Conservation (phyloP, 64 coral and sea anemone genomes). For the Actinia tenebrosa region DNA sequence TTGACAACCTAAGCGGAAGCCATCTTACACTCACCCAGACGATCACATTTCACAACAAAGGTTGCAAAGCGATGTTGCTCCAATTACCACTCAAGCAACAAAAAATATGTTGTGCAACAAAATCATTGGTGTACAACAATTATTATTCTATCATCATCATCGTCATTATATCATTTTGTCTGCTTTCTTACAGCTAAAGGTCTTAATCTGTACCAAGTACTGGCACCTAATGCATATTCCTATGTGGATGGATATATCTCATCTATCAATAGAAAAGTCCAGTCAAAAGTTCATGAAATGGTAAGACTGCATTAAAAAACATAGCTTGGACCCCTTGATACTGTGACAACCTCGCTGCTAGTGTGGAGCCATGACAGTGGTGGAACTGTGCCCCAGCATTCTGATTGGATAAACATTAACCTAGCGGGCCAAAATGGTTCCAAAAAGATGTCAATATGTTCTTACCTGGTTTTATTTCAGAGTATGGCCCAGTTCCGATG, state of each 20-base stretch:
- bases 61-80: too few relatives aligned
- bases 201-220: constrained; percentile 89
- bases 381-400: too few relatives aligned
- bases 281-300: constrained; percentile 85
- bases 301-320: constrained; percentile 30
- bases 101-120: too few relatives aligned
- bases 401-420: too few relatives aligned
- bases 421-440: too few relatives aligned
- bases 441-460: too few relatives aligned
- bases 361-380: too few relatives aligned
- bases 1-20: too few relatives aligned
- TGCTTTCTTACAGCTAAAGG: constrained; percentile 61
- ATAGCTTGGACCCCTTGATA: background rate
- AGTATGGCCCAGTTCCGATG: constrained; percentile 97
- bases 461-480: constrained; percentile 31
- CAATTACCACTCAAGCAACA: too few relatives aligned
- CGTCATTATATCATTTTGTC: background rate
- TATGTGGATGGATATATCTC: constrained; percentile 96
- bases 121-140: too few relatives aligned
- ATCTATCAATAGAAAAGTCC: constrained; percentile 86
- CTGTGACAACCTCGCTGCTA: background rate
- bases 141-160: background rate
- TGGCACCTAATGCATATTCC: constrained; percentile 93
- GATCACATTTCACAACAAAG: too few relatives aligned
- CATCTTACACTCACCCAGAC: too few relatives aligned